phyloP scores from a whole-genome alignment of 1,140 invertebrate species.

The Melipona quadrifasciata region DNA sequence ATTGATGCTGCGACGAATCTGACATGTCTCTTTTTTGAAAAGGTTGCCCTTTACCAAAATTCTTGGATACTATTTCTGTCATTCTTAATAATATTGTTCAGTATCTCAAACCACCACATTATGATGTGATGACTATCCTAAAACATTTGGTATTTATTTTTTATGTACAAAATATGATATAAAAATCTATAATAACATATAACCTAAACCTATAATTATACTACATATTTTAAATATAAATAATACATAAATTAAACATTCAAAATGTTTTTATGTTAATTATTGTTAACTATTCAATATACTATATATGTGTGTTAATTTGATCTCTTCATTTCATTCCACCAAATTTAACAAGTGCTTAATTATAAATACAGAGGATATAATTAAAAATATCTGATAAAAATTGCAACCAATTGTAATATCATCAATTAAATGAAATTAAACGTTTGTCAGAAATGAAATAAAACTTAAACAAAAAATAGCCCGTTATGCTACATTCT shows the following conservation, averaged over 20 bases:
- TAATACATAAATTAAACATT: conserved; percentile 12
- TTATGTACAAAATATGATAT: background rate
- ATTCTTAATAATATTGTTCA: conserved; percentile 73
- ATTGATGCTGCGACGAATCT: conserved; percentile 75
- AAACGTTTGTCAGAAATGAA: background rate
- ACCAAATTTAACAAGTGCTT: background rate
- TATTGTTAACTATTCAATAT: background rate
- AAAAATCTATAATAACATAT: background rate
- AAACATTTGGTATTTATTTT: conserved; percentile 33
- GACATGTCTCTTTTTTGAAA: conserved; percentile 78
- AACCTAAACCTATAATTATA: background rate
- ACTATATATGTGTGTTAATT: background rate
- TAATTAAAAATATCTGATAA: background rate
- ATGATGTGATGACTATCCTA: conserved; percentile 51
- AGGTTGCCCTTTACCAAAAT: conserved; percentile 77
- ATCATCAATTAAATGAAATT: background rate
- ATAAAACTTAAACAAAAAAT: background rate
- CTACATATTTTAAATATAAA: background rate
- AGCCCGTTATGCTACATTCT: background rate
- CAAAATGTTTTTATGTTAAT: background rate
- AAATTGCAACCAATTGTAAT: background rate
- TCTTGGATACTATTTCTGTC: conserved; percentile 76
- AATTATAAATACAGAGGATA: background rate
- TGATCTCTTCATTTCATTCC: background rate
- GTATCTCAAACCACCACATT: conserved; percentile 64